phyloP scores from a whole-genome alignment of 2,113 vertebrate genomes.

The Hylia prasina region DNA sequence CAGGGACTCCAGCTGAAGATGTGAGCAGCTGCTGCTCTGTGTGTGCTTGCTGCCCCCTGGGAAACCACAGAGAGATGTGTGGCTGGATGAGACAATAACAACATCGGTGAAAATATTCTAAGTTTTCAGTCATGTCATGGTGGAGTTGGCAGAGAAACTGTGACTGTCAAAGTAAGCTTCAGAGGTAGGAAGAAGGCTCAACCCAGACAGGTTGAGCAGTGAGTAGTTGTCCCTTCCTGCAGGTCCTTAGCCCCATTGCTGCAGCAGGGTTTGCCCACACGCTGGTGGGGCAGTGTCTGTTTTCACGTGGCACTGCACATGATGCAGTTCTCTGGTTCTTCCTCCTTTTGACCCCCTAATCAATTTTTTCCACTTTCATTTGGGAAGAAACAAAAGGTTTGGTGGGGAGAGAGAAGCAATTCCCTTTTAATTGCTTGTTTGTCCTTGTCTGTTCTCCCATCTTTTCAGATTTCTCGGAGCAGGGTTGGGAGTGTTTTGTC shows the following conservation, averaged over 20 bases:
- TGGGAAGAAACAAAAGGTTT: not conserved
- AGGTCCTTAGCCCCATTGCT: not conserved
- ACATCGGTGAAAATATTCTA: not conserved
- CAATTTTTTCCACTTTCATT: constrained; percentile 29
- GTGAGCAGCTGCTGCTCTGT: not conserved
- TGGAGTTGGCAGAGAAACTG: not conserved
- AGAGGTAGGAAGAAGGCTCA: not conserved
- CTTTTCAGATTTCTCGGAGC: constrained; percentile 14
- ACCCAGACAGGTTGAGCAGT: not conserved
- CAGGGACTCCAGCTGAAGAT: not conserved
- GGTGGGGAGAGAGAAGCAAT: not conserved
- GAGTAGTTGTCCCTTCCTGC: not conserved
- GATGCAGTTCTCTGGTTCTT: not conserved
- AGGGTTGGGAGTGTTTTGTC: constrained; percentile 32
- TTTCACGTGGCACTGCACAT: not conserved
- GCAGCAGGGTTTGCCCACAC: not conserved
- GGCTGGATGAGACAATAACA: not conserved
- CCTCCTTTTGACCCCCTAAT: constrained; percentile 39
- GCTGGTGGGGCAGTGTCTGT: not conserved
- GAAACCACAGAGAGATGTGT: not conserved
- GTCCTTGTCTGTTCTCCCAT: constrained; percentile 30
- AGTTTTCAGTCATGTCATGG: not conserved
- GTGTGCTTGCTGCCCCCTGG: not conserved
- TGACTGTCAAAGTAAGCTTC: not conserved
- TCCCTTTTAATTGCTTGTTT: constrained; percentile 35